phyloP scores from a whole-genome alignment of 2,113 vertebrate genomes.

The Odontophorus gujanensis region DNA sequence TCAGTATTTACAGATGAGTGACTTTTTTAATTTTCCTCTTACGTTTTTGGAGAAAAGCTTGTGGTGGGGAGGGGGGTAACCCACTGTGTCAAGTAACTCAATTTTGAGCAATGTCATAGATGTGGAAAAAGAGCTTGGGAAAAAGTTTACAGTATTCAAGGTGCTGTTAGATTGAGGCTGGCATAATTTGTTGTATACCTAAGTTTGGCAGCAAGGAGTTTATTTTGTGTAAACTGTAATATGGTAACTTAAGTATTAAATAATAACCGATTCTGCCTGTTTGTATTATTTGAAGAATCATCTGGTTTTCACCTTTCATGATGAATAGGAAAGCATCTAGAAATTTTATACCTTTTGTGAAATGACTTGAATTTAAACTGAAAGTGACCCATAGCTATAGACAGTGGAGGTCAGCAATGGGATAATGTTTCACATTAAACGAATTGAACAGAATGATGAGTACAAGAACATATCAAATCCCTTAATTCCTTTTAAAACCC shows the following conservation, averaged over 20 bases:
- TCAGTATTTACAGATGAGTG: background rate
- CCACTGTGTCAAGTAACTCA: background rate
- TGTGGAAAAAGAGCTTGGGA: background rate
- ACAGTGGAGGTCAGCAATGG: background rate
- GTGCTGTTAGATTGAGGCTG: background rate
- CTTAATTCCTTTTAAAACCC: conserved; percentile 55
- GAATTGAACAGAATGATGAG: conserved; percentile 50
- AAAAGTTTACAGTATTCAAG: background rate
- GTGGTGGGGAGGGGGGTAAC: background rate
- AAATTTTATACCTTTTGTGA: background rate
- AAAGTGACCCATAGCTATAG: background rate
- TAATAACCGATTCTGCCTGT: background rate
- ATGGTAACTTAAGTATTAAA: background rate
- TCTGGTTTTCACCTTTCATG: background rate
- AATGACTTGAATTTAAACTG: background rate
- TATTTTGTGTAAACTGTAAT: background rate
- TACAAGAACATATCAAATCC: conserved; percentile 45
- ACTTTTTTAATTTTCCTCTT: conserved; percentile 21
- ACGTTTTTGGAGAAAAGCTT: accelerated
- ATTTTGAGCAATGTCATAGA: background rate
- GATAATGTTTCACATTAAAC: conserved; percentile 39
- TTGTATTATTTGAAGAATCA: background rate
- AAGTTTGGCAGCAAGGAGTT: background rate
- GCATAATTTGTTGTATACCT: background rate
- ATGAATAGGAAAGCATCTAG: background rate